Base-by-base conservation (phyloP, 2,888 invertebrate species). In the Julus scandinavius region DNA sequence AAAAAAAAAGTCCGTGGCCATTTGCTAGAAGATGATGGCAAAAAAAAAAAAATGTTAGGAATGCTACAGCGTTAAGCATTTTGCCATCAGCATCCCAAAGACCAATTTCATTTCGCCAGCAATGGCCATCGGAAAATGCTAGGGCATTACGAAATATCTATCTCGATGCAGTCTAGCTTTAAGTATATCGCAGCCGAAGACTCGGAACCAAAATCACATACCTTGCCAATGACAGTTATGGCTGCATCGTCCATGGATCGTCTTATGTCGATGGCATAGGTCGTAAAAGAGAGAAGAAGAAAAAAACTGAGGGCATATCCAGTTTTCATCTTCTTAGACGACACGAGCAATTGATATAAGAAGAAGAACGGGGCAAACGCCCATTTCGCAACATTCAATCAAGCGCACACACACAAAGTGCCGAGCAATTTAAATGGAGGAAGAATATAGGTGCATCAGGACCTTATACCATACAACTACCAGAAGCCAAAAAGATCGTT, bases 211-310 rank as follows among this genome's bases (percentile, higher is more conserved):
- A 54, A 54, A 54, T 54, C 54, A 54, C 54, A 54, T 54, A 54
- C 54, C 54, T 54, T 54, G 54, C 54, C 54, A 54, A 54, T 54
- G 54, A 54, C 54, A 54, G 54, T 54, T 54, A 54, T 54, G 54
- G 54, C 54, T 54, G 54, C 17, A 54, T 54, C 54, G 54, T 54
- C 54, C 54, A 17, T 15, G 54, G 54, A 54, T 54, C 54, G 13
- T 54, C 54, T 54, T 54, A 54, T 54, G 54, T 13, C 54, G 54
- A 54, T 54, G 54, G 54, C 54, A 54, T 54, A 54, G 54, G 54
- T 54, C 54, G 54, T 54, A 54, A 54, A 54, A 54, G 54, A 54
- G 54, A 54, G 54, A 54, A 13, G 3, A 17, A 54, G 11, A 54
- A 54, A 54, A 54, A 54, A 54, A 13, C 11, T 54, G 3, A 13